Evolutionary conservation across 2,888 invertebrate species (phyloP).

Genomic region (Encarsia formosa): DNA sequence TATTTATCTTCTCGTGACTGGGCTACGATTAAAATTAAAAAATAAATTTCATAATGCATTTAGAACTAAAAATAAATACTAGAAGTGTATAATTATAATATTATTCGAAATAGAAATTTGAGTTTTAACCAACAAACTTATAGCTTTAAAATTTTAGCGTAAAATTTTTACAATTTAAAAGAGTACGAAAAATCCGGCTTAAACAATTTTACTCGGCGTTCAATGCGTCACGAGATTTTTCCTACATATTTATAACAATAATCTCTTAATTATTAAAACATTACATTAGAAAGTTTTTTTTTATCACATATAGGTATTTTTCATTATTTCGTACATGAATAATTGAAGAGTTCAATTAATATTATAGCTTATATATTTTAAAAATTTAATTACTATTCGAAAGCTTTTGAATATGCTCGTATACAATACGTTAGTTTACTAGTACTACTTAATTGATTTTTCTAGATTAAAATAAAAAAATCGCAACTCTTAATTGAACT

Average conservation of each 20-base stretch:
- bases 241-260: conserved; percentile 32
- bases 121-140: neutral
- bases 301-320: conserved; percentile 44
- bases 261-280: conserved; percentile 37
- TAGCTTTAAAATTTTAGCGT: neutral
- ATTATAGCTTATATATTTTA: conserved; percentile 10
- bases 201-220: too few relatives aligned
- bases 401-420: too few relatives aligned
- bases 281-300: conserved; percentile 43
- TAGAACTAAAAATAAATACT: too few relatives aligned
- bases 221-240: conserved; percentile 24
- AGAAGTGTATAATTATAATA: neutral
- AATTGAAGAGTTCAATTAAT: conserved; percentile 41
- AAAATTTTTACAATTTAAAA: conserved; percentile 2
- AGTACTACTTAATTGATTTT: too few relatives aligned
- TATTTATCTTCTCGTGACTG: conserved; percentile 14
- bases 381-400: neutral
- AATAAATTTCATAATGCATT: neutral
- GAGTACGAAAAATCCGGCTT: conserved; percentile 3
- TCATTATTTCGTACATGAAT: conserved; percentile 38
- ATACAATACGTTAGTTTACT: too few relatives aligned
- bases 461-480: neutral
- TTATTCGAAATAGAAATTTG: neutral
- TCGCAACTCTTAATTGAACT: conserved; percentile 35
- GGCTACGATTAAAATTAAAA: conserved; percentile 3